These are phyloP conservation scores for Macrosiphum euphorbiae DNA, from an alignment of 2,888 invertebrate species.

Conservation along the genomic window DNA sequence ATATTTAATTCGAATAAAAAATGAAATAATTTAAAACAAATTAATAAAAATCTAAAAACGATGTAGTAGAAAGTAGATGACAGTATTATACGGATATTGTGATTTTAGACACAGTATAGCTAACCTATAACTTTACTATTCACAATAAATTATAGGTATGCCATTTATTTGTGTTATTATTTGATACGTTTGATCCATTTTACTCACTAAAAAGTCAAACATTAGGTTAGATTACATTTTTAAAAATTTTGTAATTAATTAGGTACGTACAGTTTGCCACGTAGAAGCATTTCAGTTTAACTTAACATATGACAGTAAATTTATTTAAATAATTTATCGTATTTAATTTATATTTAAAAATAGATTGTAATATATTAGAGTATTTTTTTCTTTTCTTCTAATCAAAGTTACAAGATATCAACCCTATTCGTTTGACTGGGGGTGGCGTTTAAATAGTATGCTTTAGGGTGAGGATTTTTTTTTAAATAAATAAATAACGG, in stretches of 20 bases:
- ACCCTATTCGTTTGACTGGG: neutral
- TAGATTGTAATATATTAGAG: neutral
- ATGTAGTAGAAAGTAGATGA: neutral
- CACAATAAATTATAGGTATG: neutral
- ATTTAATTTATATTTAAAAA: neutral
- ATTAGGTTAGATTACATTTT: neutral
- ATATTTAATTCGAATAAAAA: neutral
- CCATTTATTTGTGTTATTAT: neutral
- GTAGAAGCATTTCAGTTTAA: neutral
- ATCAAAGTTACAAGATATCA: neutral
- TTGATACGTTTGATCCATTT: neutral
- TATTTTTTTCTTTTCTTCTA: neutral
- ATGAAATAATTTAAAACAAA: neutral
- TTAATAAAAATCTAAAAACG: neutral
- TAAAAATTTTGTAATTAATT: neutral
- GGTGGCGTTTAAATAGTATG: neutral
- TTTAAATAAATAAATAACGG: conserved; percentile 41
- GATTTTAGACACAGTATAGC: neutral
- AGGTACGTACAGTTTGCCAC: neutral
- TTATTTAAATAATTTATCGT: neutral
- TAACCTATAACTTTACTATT: neutral
- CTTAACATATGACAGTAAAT: neutral
- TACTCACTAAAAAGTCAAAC: neutral
- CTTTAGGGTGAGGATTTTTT: neutral
- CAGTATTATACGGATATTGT: neutral